Conservation (phyloP, 1,140 invertebrate species). For the Conopomorpha cramerella region DNA sequence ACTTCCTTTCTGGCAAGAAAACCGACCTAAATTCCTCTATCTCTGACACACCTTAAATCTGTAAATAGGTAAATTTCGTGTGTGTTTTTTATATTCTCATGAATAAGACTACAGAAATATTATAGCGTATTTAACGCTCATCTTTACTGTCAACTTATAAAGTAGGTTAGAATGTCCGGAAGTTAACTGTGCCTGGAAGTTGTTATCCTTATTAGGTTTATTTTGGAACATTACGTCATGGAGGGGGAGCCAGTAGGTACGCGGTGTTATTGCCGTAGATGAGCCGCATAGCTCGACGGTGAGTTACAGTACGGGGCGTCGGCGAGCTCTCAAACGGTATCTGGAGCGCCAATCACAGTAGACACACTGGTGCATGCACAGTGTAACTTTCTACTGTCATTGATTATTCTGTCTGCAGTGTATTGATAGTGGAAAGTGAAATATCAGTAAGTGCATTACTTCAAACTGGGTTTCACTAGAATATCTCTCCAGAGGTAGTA, state of each 20-base stretch:
- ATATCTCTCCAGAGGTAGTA: no score
- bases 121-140: no score
- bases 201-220: constrained; percentile 50
- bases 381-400: no score
- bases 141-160: no score
- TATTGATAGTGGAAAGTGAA: no score
- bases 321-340: constrained; percentile 13
- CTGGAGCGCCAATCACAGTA: constrained; percentile 13
- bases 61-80: constrained; percentile 21
- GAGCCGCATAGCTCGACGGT: constrained; percentile 5
- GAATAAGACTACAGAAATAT: no score
- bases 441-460: no score
- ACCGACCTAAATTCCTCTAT: constrained; percentile 18
- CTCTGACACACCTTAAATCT: constrained; percentile 51
- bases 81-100: no score
- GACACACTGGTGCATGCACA: constrained; percentile 5
- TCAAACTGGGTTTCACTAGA: no score
- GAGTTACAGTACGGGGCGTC: constrained; percentile 9
- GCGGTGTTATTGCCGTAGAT: constrained; percentile 6
- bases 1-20: no score
- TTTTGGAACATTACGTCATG: constrained; percentile 58
- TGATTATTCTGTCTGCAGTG: no score
- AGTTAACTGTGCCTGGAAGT: constrained; percentile 18
- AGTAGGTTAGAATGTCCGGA: no score
- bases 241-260: constrained; percentile 19